These are phyloP conservation scores for Drosophila atroscutellata DNA, from an alignment of 2,888 invertebrate genomes.

Conservation along the genomic window DNA sequence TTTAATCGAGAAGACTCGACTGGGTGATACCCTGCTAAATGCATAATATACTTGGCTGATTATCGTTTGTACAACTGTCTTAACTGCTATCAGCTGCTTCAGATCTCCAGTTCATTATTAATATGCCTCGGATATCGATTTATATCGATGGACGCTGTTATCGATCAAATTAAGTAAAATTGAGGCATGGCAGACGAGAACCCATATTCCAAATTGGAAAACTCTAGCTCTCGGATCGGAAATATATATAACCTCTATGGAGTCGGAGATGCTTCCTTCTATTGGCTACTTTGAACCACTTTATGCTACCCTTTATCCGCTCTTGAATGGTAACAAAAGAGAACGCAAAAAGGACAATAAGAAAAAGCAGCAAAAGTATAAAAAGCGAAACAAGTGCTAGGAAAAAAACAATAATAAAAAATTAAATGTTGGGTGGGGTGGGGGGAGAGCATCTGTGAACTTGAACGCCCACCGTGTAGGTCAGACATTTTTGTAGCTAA, in stretches of 20 bases:
- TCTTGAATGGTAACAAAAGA: not conserved
- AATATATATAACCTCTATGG: not conserved
- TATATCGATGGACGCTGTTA: not conserved
- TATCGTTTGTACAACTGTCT: not conserved
- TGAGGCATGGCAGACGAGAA: not conserved
- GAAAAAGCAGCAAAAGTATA: conserved; percentile 18
- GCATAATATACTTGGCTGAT: not conserved
- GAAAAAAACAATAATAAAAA: not conserved
- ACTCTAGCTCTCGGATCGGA: not conserved
- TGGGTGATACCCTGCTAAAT: not conserved
- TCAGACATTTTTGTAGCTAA: conserved; percentile 49
- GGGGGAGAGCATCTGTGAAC: conserved; percentile 57
- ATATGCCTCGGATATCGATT: no score
- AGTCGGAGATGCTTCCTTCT: not conserved
- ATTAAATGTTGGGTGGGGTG: not conserved
- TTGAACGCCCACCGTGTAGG: conserved; percentile 44
- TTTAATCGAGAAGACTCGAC: not conserved
- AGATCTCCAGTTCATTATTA: not conserved
- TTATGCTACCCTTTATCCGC: not conserved
- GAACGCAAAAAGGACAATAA: conserved; percentile 1
- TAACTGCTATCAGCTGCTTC: not conserved
- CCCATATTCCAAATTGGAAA: not conserved
- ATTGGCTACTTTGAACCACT: not conserved
- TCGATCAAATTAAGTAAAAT: not conserved
- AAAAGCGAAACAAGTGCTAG: conserved; percentile 44